These are phyloP conservation scores for Synanceia verrucosa DNA, from an alignment of 2,797 vertebrate genomes.

Conservation along the genomic window DNA sequence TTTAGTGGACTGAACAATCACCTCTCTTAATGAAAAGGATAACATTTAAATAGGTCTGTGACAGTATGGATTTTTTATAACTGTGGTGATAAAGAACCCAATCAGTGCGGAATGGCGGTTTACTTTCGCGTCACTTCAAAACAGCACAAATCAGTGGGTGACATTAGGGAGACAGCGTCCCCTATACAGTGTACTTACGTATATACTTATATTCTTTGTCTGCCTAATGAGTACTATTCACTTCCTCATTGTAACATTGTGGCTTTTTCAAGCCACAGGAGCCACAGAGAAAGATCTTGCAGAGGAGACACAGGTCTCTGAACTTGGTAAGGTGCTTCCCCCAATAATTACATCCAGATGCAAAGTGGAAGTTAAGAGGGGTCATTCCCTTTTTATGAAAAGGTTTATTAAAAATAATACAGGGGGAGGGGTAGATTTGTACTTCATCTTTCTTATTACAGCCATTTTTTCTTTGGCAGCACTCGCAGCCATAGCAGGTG, in stretches of 20 bases:
- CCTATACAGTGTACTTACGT: rapidly evolving
- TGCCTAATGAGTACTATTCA: neutral
- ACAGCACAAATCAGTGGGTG: neutral
- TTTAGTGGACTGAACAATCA: constrained; percentile 6
- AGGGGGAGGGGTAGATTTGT: constrained; percentile 22
- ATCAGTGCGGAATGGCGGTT: too few species aligned
- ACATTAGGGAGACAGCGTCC: neutral
- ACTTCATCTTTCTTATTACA: constrained; percentile 45
- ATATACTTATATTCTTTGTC: too few species aligned
- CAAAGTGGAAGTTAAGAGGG: constrained; percentile 39
- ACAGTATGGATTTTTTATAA: too few species aligned
- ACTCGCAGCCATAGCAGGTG: constrained; percentile 65
- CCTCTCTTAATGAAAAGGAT: neutral
- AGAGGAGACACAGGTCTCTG: constrained; percentile 11
- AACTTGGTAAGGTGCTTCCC: constrained; percentile 20
- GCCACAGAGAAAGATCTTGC: neutral
- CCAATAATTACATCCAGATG: constrained; percentile 61
- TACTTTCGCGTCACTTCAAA: neutral
- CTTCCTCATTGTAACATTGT: neutral
- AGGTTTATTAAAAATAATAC: constrained; percentile 65
- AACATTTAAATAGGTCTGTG: too few species aligned
- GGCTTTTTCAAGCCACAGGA: neutral
- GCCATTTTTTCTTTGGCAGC: constrained; percentile 44
- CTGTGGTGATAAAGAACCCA: too few species aligned
- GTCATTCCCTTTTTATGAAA: constrained; percentile 56